These are phyloP conservation scores for Ammospiza maritima DNA, from an alignment of 2,797 vertebrate species.

Conservation along the genomic window DNA sequence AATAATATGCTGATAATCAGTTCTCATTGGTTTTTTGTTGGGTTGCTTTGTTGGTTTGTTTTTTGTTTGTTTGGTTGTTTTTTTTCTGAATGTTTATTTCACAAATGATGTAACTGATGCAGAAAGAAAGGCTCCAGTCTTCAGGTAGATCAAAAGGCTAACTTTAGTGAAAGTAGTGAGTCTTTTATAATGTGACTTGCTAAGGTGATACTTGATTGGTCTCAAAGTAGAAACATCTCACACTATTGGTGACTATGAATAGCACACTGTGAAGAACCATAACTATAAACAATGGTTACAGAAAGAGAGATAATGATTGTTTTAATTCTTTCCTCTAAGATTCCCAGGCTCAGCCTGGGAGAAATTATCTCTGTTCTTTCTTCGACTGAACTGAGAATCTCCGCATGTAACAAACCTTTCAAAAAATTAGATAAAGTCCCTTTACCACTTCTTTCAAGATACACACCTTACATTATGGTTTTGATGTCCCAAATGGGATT, in stretches of 20 bases:
- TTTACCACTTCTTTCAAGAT: constrained; percentile 24
- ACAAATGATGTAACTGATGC: not conserved
- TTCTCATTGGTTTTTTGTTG: not conserved
- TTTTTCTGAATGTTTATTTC: not conserved
- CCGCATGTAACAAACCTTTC: not conserved
- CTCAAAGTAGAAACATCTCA: not conserved
- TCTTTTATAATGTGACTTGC: not conserved
- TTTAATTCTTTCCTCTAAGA: not conserved
- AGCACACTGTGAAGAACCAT: not conserved
- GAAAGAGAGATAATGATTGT: not conserved
- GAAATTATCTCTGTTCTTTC: not conserved
- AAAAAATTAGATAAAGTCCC: not conserved
- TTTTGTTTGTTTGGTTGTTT: not conserved
- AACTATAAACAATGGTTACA: not conserved
- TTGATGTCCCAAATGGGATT: not conserved
- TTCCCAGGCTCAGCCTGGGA: not conserved
- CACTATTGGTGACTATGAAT: not conserved
- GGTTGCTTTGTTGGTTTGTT: not conserved
- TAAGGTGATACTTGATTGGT: not conserved
- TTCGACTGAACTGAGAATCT: not conserved
- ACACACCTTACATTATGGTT: not conserved
- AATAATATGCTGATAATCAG: not conserved
- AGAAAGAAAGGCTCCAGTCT: not conserved
- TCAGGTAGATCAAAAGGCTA: not conserved
- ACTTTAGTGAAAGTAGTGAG: not conserved